Conservation (phyloP, 2,113 vertebrate genomes). For the Acrocephalus kingi region DNA sequence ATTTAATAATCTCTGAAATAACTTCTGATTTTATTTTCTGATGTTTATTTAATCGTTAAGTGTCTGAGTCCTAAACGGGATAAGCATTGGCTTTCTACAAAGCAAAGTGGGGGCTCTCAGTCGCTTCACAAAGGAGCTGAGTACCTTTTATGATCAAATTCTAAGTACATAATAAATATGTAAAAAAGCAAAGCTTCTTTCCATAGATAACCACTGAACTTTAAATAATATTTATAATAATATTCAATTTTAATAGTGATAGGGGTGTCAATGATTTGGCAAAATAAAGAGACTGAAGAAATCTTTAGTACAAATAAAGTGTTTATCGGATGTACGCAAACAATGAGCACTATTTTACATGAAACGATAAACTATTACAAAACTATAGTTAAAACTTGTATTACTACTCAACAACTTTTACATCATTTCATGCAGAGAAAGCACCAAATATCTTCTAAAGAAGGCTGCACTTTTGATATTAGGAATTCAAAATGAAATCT, state of each 20-base stretch:
- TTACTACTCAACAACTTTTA: neutral
- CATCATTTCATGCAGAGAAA: neutral
- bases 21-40: conserved; percentile 26
- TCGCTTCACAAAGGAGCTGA: neutral
- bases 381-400: neutral
- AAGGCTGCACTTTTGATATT: conserved; percentile 4
- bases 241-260: neutral
- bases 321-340: neutral
- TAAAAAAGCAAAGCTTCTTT: conserved; percentile 23
- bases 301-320: conserved; percentile 3
- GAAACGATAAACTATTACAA: neutral
- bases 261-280: neutral
- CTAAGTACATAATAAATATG: conserved; percentile 22
- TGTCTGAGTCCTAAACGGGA: neutral
- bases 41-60: neutral
- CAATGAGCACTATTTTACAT: neutral
- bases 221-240: conserved; percentile 34
- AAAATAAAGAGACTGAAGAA: neutral
- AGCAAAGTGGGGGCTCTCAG: neutral
- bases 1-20: conserved; percentile 9
- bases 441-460: neutral
- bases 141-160: conserved; percentile 5
- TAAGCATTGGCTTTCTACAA: neutral
- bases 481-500: conserved; percentile 9
- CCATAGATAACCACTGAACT: conserved; percentile 23